Percentiles rank a stretch among this genome's conserved stretches.
phyloP scores from a whole-genome alignment of 2,797 vertebrate genomes.

The Sebastolobus altivelis region DNA sequence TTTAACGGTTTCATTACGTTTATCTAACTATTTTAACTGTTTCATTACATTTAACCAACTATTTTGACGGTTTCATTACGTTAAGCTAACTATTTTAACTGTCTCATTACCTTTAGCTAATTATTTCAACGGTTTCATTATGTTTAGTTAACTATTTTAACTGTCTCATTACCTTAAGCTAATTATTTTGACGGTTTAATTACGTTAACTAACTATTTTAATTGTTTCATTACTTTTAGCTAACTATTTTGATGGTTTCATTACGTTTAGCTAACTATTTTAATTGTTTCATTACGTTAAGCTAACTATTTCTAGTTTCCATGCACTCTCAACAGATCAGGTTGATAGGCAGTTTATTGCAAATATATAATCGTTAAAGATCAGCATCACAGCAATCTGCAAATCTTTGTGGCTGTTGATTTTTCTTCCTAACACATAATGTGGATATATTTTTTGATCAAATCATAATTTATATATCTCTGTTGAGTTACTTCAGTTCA shows the following conservation, averaged over 20 bases:
- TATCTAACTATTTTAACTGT: no score
- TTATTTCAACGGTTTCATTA: no score
- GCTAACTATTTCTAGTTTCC: not conserved
- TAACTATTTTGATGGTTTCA: not conserved
- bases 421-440: not conserved
- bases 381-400: accelerated
- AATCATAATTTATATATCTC: not conserved
- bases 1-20: not conserved
- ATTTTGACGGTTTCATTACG: no score
- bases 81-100: no score
- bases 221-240: no score
- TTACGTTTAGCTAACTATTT: not conserved
- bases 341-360: no score
- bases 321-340: not conserved
- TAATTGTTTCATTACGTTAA: not conserved
- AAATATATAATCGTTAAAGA: not conserved
- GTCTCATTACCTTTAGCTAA: no score
- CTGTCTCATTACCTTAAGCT: no score
- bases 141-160: no score
- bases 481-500: not conserved
- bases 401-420: not conserved
- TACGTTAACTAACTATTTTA: not conserved
- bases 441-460: not conserved
- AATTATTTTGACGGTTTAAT: no score
- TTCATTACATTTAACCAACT: no score